phyloP scores from a whole-genome alignment of 2,797 vertebrate genomes.

The Amniataba percoides region DNA sequence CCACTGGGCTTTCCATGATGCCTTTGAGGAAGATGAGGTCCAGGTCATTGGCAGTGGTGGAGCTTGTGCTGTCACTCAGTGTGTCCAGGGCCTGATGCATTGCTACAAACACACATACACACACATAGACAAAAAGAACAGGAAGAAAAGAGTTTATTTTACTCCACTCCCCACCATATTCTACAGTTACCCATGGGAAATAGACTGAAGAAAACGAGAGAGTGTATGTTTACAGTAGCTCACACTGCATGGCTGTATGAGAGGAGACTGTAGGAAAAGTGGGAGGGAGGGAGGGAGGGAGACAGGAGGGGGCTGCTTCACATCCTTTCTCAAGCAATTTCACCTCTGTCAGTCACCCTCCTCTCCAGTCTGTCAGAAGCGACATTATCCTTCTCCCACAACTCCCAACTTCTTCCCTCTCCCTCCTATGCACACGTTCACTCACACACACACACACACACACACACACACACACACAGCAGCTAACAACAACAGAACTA shows the following conservation, averaged over 20 bases:
- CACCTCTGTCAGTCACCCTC: slow-evolving; percentile 68
- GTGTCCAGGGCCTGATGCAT: slow-evolving; percentile 97
- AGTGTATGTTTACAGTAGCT: slow-evolving; percentile 33
- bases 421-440: slow-evolving; percentile 12
- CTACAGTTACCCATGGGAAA: slow-evolving; percentile 44
- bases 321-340: slow-evolving; percentile 73
- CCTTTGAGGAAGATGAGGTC: slow-evolving; percentile 97
- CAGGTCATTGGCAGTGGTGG: slow-evolving; percentile 93
- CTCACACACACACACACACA: slow-evolving; percentile 1
- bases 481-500: slow-evolving; percentile 26
- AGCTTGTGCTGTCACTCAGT: slow-evolving; percentile 91
- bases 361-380: slow-evolving; percentile 53
- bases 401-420: slow-evolving; percentile 54
- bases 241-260: slow-evolving; percentile 15
- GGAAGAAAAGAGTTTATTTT: slow-evolving; percentile 37
- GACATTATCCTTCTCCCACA: slow-evolving; percentile 59
- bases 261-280: slow-evolving; percentile 31
- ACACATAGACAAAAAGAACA: slow-evolving; percentile 11
- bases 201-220: slow-evolving; percentile 27
- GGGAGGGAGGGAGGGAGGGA: slow-evolving; percentile 16
- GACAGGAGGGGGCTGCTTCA: slow-evolving; percentile 42
- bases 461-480: slow-evolving; percentile 12
- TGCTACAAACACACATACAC: slow-evolving; percentile 77
- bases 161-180: slow-evolving; percentile 16
- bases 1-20: slow-evolving; percentile 98